Evolutionary conservation across 2,113 vertebrate species (phyloP), one percentile per base, ranked within the genome.

Genomic region (Seriola quinqueradiata): DNA sequence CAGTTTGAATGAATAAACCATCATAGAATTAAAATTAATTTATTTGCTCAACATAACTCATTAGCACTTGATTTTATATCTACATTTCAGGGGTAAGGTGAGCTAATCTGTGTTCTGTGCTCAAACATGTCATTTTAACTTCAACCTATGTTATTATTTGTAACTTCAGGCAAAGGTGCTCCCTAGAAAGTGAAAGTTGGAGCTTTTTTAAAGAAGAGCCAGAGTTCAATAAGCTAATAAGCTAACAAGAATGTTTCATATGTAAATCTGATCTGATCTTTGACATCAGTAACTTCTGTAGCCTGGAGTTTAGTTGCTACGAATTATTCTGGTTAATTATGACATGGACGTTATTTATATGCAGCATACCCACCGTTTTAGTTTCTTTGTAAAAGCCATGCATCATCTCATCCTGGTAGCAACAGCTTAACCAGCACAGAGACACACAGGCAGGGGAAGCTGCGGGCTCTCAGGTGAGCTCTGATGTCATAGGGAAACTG

Each of bases 371-470:
- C 25, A 16, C 13, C 23, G 36, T 1, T 58, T 58, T 14, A 14
- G 8, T 11, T n/a, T 55, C 21, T 55, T 55, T 55, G 21, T 55
- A 55, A 55, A 55, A 4, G 52, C 8, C 17, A 21, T 52, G 50
- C 54, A 46, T 67, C 2, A 58, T 60, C 16, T 46, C 57, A 46
- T 34, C 17, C n/a, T 55, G 12, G 36, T 10, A 48, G 52, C 73
- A 57, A 11, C 61, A 57, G 23, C 14, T 36, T 57, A 34, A 67
- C 38, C 25, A 67, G 50, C 75, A 69, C 75, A 52, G 44, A 38
- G 19, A 55, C 52, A 55, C 52, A 23, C 8, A n/a, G 7, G 21
- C 8, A 50, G 48, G 4, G 19, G 48, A 50, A 7, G 48, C 14
- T 19, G 48, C 36, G 34, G 50, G 36, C 38, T 67, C 63, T 67